Evolutionary conservation across 2,113 vertebrate genomes (phyloP).

Genomic region (Macroglossus sobrinus): DNA sequence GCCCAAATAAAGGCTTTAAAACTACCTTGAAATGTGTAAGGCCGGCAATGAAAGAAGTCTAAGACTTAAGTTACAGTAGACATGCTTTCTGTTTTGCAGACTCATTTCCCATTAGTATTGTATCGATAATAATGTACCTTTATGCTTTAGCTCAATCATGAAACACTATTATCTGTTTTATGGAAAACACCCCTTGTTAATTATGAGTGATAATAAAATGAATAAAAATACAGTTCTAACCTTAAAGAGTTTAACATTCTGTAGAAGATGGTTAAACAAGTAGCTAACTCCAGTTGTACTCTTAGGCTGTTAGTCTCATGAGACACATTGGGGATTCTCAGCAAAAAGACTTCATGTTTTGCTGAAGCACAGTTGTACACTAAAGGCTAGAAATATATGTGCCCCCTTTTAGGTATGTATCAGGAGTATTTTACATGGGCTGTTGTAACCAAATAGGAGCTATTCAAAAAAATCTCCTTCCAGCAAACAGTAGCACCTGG

Average conservation of each 20-base stretch:
- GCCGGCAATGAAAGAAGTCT: neutral
- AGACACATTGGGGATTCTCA: neutral
- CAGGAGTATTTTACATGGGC: neutral
- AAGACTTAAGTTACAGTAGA: neutral
- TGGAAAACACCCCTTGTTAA: neutral
- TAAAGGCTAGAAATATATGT: neutral
- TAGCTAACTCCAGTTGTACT: neutral
- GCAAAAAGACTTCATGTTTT: neutral
- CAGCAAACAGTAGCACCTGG: neutral
- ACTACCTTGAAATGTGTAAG: neutral
- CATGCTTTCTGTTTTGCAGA: neutral
- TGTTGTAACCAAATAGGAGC: neutral
- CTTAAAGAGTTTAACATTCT: neutral
- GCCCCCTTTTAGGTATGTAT: neutral
- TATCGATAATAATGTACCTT: neutral
- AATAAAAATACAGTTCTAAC: neutral
- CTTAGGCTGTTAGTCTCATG: neutral
- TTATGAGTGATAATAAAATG: neutral
- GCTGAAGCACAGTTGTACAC: neutral
- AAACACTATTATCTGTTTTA: neutral
- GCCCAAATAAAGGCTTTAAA: neutral
- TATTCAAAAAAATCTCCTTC: neutral
- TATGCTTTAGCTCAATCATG: slow-evolving; percentile 1
- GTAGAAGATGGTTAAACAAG: neutral
- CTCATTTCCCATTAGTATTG: neutral